Conservation (phyloP, 2,113 vertebrate species). For the Ammodytes marinus region DNA sequence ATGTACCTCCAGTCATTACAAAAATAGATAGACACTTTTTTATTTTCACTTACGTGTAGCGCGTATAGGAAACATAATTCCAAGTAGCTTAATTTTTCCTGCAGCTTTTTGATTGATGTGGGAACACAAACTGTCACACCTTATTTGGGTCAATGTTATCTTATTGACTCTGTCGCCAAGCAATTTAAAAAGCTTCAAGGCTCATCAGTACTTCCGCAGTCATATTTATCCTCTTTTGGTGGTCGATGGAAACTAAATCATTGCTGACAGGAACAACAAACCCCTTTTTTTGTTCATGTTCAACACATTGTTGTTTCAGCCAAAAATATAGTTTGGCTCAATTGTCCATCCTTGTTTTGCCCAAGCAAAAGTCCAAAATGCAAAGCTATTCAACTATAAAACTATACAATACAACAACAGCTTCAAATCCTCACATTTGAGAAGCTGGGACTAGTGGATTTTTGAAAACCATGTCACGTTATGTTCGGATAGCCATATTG, state of each 20-base stretch:
- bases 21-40: not conserved
- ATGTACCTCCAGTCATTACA: too few species aligned
- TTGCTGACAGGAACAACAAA: not conserved
- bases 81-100: not conserved
- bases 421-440: not conserved
- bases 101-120: not conserved
- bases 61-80: not conserved
- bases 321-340: not conserved
- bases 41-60: not conserved
- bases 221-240: not conserved
- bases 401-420: not conserved
- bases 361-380: not conserved
- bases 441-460: not conserved
- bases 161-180: not conserved
- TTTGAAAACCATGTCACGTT: not conserved
- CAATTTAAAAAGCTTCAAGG: not conserved
- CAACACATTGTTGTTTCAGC: not conserved
- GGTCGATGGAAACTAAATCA: not conserved
- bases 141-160: not conserved
- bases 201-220: constrained; percentile 15
- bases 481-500: not conserved
- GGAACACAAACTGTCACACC: not conserved
- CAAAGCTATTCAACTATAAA: not conserved
- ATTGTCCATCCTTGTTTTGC: not conserved
- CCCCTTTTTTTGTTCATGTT: not conserved